Base-by-base conservation (phyloP, 2,113 vertebrate genomes). In the Anarrhichthys ocellatus region DNA sequence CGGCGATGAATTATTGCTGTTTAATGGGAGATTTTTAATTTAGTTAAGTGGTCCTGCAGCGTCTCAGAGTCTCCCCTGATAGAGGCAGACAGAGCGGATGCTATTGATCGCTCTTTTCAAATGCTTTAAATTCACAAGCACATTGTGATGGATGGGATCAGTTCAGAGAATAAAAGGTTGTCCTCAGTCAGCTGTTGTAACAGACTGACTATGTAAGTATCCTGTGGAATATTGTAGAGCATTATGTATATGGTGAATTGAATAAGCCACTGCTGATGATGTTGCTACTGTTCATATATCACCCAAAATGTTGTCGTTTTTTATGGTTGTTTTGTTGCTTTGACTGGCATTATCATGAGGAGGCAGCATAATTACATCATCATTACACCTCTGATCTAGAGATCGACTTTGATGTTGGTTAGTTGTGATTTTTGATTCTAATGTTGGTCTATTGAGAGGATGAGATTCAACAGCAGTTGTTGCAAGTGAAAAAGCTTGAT, bases 11-110 rank as follows among this genome's bases (percentile, higher is more conserved):
- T 90, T 86, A 72, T 56, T 80, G 82, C 48, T 62, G 38, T 56
- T 82, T 54, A 79, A 80, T 42, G 29, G 68, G 62, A 80, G 68
- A 69, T 67, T 82, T 46, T 81, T 89, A 50, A 92, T 92, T 88
- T 90, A 56, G 84, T 75, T 82, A 87, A 91, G 86, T 91, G 87
- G 62, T 84, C 34, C 76, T 64, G 6, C 80, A 81, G 82, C 42
- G 59, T 81, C 82, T 81, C 38, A 22, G 32, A 38, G 52, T 24
- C 44, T 64, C 67, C 67, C 29, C 73, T 85, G 78, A 81, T 48
- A 73, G 66, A 71, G 15, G 52, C 58, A 83, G 62, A 81, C 59
- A 48, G 44, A 65, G 59, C 34, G n/a, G 74, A 87, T 76, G 24
- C 70, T 80, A 90, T 87, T 83, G 88, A 90, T 78, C 72, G 58